Conservation (phyloP, 2,797 vertebrate genomes). For the Gadopsis bispinosus region DNA sequence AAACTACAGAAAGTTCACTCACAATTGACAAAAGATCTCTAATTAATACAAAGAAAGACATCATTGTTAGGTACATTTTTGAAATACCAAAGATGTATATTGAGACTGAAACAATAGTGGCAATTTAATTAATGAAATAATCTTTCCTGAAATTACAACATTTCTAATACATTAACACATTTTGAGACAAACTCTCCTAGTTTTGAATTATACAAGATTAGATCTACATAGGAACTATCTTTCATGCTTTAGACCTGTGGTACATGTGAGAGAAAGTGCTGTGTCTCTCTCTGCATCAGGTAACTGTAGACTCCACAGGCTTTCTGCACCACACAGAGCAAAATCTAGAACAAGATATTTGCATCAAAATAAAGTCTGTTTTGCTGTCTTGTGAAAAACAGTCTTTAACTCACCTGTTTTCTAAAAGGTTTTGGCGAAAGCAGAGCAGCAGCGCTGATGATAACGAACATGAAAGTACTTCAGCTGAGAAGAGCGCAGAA, state of each 20-base stretch:
- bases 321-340: slow-evolving; percentile 9
- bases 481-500: slow-evolving; percentile 29
- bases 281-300: slow-evolving; percentile 11
- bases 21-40: not conserved
- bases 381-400: not conserved
- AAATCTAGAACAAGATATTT: not conserved
- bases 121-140: not conserved
- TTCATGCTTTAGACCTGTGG: not conserved
- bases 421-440: not conserved
- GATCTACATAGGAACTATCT: not conserved
- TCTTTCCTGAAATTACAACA: not conserved
- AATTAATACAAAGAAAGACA: not conserved
- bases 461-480: slow-evolving; percentile 20
- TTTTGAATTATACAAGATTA: not conserved
- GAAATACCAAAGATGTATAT: not conserved
- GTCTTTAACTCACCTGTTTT: slow-evolving; percentile 63
- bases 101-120: not conserved
- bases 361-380: not conserved
- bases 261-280: not conserved
- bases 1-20: not conserved
- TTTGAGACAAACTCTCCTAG: not conserved
- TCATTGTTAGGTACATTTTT: not conserved
- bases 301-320: slow-evolving; percentile 21
- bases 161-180: not conserved
- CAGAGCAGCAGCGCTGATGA: not conserved